Base-by-base conservation (phyloP, 2,888 invertebrate genomes). In the Beris chalybata region DNA sequence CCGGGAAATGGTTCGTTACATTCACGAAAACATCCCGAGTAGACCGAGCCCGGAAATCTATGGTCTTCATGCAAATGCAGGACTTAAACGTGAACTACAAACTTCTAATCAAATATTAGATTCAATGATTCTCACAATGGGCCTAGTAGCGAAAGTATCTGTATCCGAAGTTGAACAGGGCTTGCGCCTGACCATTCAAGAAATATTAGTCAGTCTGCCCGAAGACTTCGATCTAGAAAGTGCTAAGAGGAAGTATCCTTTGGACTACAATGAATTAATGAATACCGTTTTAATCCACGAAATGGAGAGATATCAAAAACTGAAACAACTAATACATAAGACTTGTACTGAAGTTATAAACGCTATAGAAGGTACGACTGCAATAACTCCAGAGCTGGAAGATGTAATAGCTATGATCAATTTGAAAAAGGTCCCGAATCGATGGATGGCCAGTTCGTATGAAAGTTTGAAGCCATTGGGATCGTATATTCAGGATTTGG, bases 281-380 rank as follows among this genome's bases (percentile, higher is more conserved):
- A 95, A 95, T 78, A 94, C 93, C 0, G 95, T 95, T 11, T 82
- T 95, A 11, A 84, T 89, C 6, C 95, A 95, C 78, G 95, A 95
- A 80, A 89, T 91, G 32, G 89, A 91, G 70, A 84, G 93, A 68
- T 95, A 89, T 78, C 89, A 91, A 73, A 84, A 82, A 58, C 78
- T 93, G 22, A 79, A 92, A 30, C 77, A 78, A 11, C 89, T 89
- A 75, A 90, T 96, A 13, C 83, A 82, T 43, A 73, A 70, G 7
- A 90, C 91, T 12, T 84, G 96, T 71, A 71, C 82, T 15, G 88
- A 89, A 75, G 81, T 96, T 69, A 89, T 90, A 76, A 90, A 89
- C 76, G 94, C 92, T 11, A 87, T 95, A 31, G 87, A 89, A 75
- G 95, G 96, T 15, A 82, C 92, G 48, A 87, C 93, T 63, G 91